Percentiles rank a stretch among this genome's conserved stretches.
phyloP scores from a whole-genome alignment of 1,140 invertebrate genomes.

The Macrosteles quadrilineatus region DNA sequence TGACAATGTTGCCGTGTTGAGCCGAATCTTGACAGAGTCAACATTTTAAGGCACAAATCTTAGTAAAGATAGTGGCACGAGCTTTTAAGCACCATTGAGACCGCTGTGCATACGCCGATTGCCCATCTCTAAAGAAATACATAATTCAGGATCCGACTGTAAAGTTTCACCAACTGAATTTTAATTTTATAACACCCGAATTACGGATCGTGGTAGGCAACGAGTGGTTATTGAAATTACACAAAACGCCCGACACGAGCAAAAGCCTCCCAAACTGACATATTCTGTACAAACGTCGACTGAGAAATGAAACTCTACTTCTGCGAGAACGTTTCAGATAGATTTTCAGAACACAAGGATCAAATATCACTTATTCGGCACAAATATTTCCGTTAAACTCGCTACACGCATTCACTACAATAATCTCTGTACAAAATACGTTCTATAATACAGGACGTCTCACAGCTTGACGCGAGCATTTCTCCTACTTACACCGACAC shows the following conservation, averaged over 20 bases:
- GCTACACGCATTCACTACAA: conserved; percentile 19
- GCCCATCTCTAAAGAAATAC: conserved; percentile 11
- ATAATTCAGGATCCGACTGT: conserved; percentile 22
- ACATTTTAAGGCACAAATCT: conserved; percentile 22
- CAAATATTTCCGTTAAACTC: conserved; percentile 10
- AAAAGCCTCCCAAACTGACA: conserved; percentile 7
- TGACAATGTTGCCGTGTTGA: conserved; percentile 10
- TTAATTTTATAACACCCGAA: neutral
- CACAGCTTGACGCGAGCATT: conserved; percentile 23
- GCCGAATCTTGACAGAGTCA: conserved; percentile 21
- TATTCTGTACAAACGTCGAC: conserved; percentile 14
- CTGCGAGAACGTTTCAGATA: conserved; percentile 6
- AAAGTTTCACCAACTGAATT: conserved; percentile 1
- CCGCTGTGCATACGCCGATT: conserved; percentile 8
- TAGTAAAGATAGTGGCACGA: conserved; percentile 24
- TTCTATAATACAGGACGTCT: conserved; percentile 15
- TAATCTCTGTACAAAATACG: conserved; percentile 20
- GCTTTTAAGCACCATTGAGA: conserved; percentile 19
- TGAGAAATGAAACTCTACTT: conserved; percentile 3
- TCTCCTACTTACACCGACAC: conserved; percentile 20
- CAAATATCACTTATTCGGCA: conserved; percentile 19
- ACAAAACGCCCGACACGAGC: conserved; percentile 15
- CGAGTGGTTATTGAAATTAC: conserved; percentile 17
- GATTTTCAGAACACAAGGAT: conserved; percentile 17
- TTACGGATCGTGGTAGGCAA: conserved; percentile 15